Evolutionary conservation across 2,888 invertebrate genomes (phyloP).

Genomic region (Neoitamus cyanurus): DNA sequence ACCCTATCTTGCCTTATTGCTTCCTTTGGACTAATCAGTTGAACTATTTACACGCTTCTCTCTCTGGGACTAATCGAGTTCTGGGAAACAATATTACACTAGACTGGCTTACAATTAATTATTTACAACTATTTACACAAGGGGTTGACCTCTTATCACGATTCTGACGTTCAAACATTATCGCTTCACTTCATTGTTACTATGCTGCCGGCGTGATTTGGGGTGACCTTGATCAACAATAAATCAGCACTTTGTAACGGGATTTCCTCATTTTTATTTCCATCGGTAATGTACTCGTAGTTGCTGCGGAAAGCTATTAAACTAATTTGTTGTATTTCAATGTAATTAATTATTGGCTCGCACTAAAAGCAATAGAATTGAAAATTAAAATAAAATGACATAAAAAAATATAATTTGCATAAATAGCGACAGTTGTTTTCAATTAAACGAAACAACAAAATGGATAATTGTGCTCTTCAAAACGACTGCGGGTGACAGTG

Average conservation of each 20-base stretch:
- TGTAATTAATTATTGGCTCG: neutral
- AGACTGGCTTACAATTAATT: conserved; percentile 17
- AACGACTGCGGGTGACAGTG: neutral
- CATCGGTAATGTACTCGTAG: neutral
- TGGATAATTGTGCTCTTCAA: neutral
- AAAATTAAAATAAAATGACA: neutral
- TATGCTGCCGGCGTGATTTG: neutral
- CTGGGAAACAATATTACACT: neutral
- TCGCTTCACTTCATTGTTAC: neutral
- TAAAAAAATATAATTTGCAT: neutral
- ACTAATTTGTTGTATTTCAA: neutral
- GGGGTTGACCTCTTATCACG: neutral
- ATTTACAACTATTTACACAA: conserved; percentile 35
- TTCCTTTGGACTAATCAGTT: conserved; percentile 9
- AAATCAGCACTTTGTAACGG: neutral
- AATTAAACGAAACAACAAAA: neutral
- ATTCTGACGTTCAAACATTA: neutral
- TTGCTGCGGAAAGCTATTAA: neutral
- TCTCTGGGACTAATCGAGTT: neutral
- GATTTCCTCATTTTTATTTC: neutral
- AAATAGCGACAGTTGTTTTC: neutral
- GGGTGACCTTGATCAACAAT: neutral
- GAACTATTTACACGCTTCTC: conserved; percentile 9
- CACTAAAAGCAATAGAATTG: neutral
- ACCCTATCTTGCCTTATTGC: conserved; percentile 9